Evolutionary conservation across 2,888 invertebrate species (phyloP).

Genomic region (Plebejus argus): DNA sequence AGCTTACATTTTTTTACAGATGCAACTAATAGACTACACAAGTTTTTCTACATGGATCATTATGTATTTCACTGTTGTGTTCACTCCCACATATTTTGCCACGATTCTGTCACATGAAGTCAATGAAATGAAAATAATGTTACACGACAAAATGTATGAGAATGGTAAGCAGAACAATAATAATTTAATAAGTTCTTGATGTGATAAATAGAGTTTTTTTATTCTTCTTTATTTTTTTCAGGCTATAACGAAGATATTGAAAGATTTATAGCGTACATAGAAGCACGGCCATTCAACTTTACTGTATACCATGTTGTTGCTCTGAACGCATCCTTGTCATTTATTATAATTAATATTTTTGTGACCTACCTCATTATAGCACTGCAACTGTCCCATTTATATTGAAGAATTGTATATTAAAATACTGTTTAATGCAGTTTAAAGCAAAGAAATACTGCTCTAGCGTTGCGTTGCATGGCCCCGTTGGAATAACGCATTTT

Average conservation of each 20-base stretch:
- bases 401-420: constrained; percentile 12
- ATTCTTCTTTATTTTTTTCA: constrained; percentile 22
- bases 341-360: constrained; percentile 36
- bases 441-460: no score
- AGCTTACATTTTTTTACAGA: background rate
- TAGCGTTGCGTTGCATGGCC: no score
- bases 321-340: constrained; percentile 36
- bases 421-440: no score
- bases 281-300: constrained; percentile 40
- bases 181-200: background rate
- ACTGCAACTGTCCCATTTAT: constrained; percentile 39
- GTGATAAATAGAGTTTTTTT: background rate
- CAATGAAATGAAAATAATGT: background rate
- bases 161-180: background rate
- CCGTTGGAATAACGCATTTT: no score
- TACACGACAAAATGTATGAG: background rate
- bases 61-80: background rate
- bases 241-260: constrained; percentile 30
- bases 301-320: constrained; percentile 37
- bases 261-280: constrained; percentile 35
- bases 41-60: background rate
- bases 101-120: background rate
- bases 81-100: background rate
- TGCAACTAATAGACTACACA: background rate
- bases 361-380: constrained; percentile 41